Conservation (phyloP, 2,888 invertebrate genomes). For the Caenorhabditis sulstoni region DNA sequence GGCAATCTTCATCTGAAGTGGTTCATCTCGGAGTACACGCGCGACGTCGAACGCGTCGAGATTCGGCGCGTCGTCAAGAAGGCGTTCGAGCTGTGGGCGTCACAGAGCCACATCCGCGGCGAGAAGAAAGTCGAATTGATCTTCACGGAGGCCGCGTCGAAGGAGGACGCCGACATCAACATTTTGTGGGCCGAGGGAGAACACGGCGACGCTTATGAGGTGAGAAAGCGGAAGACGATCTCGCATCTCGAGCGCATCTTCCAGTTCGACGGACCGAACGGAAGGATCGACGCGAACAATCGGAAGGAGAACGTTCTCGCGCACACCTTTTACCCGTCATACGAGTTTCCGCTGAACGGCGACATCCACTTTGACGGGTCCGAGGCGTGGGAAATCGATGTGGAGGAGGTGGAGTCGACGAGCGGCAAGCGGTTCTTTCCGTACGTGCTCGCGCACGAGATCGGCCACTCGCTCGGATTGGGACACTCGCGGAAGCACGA, state of each 20-base stretch:
- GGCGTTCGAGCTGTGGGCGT: slow-evolving; percentile 86
- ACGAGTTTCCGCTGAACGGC: slow-evolving; percentile 77
- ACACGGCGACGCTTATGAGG: slow-evolving; percentile 77
- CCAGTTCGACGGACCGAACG: slow-evolving; percentile 76
- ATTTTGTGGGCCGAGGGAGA: slow-evolving; percentile 85
- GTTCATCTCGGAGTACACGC: slow-evolving; percentile 78
- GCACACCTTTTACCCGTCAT: slow-evolving; percentile 80
- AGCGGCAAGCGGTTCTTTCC: slow-evolving; percentile 71
- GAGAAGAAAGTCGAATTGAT: slow-evolving; percentile 82
- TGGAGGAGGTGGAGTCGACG: slow-evolving; percentile 14
- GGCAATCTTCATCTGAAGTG: slow-evolving; percentile 73
- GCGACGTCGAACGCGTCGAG: slow-evolving; percentile 74
- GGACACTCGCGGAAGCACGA: slow-evolving; percentile 74
- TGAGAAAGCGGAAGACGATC: too few relatives aligned
- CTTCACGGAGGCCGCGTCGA: slow-evolving; percentile 81
- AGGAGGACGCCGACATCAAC: slow-evolving; percentile 86
- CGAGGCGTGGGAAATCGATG: slow-evolving; percentile 73
- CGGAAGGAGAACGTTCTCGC: slow-evolving; percentile 78
- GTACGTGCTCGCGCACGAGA: slow-evolving; percentile 82
- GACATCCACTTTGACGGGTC: slow-evolving; percentile 81
- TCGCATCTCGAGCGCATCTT: slow-evolving; percentile 30
- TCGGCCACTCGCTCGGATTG: slow-evolving; percentile 80
- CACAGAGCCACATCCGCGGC: slow-evolving; percentile 79
- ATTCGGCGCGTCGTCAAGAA: slow-evolving; percentile 80
- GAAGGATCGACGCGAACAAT: slow-evolving; percentile 45